Evolutionary conservation across 2,113 vertebrate genomes (phyloP).

Genomic region (Callocephalon fimbriatum): DNA sequence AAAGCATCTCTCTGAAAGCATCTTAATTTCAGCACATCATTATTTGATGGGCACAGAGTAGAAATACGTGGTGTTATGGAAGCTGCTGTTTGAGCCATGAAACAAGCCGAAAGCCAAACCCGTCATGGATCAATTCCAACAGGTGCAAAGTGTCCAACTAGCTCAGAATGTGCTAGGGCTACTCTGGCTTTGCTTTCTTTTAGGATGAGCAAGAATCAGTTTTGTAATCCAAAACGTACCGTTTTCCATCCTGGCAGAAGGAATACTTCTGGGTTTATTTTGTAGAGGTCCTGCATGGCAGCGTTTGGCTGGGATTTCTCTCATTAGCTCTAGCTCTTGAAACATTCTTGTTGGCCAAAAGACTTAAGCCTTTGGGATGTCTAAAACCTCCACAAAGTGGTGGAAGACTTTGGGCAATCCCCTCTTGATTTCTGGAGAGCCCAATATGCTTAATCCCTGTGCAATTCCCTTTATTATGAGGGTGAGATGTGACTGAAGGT

Average conservation of each 20-base stretch:
- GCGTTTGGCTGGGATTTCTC: rapidly evolving
- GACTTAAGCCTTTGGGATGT: too few relatives aligned
- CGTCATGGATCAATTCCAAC: neutral
- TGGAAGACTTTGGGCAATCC: neutral
- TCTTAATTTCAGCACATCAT: neutral
- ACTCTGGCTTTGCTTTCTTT: neutral
- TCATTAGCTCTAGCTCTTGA: neutral
- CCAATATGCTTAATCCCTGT: neutral
- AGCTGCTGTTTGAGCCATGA: neutral
- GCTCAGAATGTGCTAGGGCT: neutral
- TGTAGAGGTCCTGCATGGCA: neutral
- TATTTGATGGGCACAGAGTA: neutral
- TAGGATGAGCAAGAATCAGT: neutral
- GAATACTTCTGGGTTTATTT: neutral
- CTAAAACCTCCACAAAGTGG: neutral
- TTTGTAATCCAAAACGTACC: neutral
- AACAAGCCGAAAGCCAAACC: neutral
- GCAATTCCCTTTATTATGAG: neutral
- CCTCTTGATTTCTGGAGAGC: neutral
- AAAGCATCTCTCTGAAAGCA: neutral
- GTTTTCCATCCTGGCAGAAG: neutral
- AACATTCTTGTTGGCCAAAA: neutral
- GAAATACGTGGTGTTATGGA: neutral
- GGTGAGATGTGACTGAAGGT: neutral
- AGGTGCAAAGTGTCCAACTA: neutral